A percentile compares a stretch with the other conserved stretches of the same genome.
These are phyloP conservation scores for Polylopha cassiicola DNA, from an alignment of 2,888 invertebrate species.

Conservation along the genomic window DNA sequence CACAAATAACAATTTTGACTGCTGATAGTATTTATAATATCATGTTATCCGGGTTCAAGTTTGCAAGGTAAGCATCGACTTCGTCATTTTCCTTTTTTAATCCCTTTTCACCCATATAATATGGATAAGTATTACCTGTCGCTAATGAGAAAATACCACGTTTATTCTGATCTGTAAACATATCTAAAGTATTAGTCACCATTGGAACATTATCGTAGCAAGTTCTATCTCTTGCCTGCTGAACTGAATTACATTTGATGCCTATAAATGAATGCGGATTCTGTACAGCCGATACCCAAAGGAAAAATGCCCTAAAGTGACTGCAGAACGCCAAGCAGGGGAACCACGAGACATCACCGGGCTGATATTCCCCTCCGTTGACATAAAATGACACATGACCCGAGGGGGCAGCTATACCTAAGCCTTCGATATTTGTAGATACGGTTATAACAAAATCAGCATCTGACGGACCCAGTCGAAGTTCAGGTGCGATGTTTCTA, in stretches of 20 bases:
- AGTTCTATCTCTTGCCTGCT: slow-evolving; percentile 33
- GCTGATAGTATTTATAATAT: too few relatives aligned
- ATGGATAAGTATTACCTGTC: slow-evolving; percentile 29
- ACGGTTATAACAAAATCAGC: slow-evolving; percentile 56
- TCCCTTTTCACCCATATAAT: slow-evolving; percentile 49
- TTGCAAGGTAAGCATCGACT: background rate
- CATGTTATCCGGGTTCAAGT: too few relatives aligned
- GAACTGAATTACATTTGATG: slow-evolving; percentile 37
- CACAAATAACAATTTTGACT: too few relatives aligned
- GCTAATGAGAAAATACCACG: slow-evolving; percentile 39
- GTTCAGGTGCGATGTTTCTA: slow-evolving; percentile 46
- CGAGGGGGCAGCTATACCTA: slow-evolving; percentile 53
- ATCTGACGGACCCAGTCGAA: slow-evolving; percentile 48
- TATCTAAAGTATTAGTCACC: slow-evolving; percentile 33
- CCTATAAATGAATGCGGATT: slow-evolving; percentile 34
- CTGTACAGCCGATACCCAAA: slow-evolving; percentile 34
- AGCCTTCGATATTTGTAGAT: slow-evolving; percentile 54
- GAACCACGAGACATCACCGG: slow-evolving; percentile 31
- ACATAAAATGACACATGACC: slow-evolving; percentile 61
- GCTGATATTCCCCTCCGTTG: slow-evolving; percentile 48
- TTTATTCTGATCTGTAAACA: slow-evolving; percentile 31
- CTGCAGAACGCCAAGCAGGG: slow-evolving; percentile 34
- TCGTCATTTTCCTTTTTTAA: slow-evolving; percentile 42
- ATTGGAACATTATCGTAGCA: slow-evolving; percentile 33
- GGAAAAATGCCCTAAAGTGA: slow-evolving; percentile 29